Evolutionary conservation across 2,113 vertebrate species (phyloP).

Genomic region (Nicator chloris): DNA sequence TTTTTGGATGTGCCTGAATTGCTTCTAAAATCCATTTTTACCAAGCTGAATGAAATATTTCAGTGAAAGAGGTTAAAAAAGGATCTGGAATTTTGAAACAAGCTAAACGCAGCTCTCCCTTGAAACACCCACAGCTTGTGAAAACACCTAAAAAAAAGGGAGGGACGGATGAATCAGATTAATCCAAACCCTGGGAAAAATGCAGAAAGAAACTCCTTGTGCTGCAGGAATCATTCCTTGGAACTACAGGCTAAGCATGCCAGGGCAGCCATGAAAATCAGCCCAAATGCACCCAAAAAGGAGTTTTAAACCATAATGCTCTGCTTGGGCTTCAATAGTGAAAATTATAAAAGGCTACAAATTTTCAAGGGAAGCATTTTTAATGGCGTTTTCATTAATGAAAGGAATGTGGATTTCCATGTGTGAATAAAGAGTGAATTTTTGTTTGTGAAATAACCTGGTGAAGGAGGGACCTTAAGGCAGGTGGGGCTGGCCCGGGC

Average conservation of each 20-base stretch:
- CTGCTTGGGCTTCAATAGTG: background rate
- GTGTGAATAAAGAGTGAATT: fast-evolving
- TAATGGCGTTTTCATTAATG: background rate
- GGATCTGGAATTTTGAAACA: background rate
- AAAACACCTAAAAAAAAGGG: background rate
- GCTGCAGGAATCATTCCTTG: background rate
- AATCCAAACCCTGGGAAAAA: background rate
- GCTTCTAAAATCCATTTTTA: background rate
- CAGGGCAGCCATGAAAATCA: background rate
- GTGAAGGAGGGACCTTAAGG: background rate
- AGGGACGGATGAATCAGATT: background rate
- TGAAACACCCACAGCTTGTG: background rate
- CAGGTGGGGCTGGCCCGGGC: fast-evolving
- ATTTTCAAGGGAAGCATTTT: background rate
- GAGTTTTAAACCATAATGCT: fast-evolving
- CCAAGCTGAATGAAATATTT: background rate
- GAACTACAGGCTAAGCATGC: background rate
- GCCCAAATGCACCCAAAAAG: background rate
- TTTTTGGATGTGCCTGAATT: background rate
- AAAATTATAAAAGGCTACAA: background rate
- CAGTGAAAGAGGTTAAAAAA: background rate
- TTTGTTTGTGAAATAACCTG: fast-evolving
- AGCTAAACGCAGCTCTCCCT: background rate
- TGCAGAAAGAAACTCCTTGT: background rate
- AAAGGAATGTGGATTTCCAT: background rate